These are phyloP conservation scores for Rhyacophila brunnea DNA, from an alignment of 1,140 invertebrate genomes.

Conservation along the genomic window DNA sequence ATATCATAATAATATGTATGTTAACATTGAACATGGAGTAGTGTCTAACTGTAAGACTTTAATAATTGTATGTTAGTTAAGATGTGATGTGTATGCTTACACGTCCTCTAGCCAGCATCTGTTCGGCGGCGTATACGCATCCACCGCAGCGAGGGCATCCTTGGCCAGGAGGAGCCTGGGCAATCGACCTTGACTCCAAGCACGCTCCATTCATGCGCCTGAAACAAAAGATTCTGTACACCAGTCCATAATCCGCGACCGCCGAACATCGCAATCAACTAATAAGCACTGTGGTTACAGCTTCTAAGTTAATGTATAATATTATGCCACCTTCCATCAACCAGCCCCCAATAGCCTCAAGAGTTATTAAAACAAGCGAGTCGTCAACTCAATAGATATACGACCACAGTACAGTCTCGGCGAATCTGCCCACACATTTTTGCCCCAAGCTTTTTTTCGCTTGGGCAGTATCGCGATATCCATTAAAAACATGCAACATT, in stretches of 20 bases:
- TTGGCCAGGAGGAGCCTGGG: constrained; percentile 81
- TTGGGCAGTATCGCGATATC: no score
- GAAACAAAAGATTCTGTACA: constrained; percentile 15
- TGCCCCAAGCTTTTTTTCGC: no score
- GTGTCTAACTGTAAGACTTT: no score
- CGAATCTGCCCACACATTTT: no score
- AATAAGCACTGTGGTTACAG: constrained; percentile 31
- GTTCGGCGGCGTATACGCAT: constrained; percentile 89
- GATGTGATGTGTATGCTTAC: constrained; percentile 57
- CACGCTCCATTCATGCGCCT: constrained; percentile 56
- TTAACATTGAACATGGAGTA: no score
- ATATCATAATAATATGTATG: no score
- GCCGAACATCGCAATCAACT: constrained; percentile 12
- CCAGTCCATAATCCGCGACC: background rate
- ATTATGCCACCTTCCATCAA: constrained; percentile 26
- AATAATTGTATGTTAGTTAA: background rate
- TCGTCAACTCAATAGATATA: constrained; percentile 17
- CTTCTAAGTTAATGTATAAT: constrained; percentile 29
- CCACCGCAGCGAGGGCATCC: constrained; percentile 90
- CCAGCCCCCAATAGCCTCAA: constrained; percentile 29
- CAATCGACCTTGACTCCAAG: constrained; percentile 70
- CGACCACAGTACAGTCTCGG: constrained; percentile 8
- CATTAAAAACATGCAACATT: no score
- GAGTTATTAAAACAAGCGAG: constrained; percentile 31
- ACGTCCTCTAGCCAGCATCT: constrained; percentile 87